Percentiles rank a stretch among this genome's conserved stretches.
phyloP scores from a whole-genome alignment of 30 jellyfish, hydroid and myxozoan species.

The Catostylus mosaicus region DNA sequence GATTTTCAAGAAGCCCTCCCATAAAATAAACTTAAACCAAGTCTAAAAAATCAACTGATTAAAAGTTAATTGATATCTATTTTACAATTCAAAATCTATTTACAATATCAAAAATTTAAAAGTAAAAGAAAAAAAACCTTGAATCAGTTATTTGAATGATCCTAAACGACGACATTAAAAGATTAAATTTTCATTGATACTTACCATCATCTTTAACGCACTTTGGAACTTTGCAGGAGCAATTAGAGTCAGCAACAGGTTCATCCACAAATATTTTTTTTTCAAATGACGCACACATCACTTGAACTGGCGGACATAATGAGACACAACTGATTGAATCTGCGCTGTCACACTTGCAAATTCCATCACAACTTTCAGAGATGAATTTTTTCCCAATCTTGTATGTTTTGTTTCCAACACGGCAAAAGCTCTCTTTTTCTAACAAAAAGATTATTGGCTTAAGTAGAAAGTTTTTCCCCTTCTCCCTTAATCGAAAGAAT shows the following conservation, averaged over 20 bases:
- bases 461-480: no score
- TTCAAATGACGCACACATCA: conserved; percentile 21
- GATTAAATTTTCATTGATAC: no score
- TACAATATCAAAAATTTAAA: no score
- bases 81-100: no score
- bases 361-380: conserved; percentile 50
- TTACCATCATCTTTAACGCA: conserved; percentile 16
- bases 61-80: no score
- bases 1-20: no score
- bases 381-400: conserved; percentile 49
- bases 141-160: no score
- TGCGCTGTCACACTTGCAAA: conserved; percentile 46
- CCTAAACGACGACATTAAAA: no score
- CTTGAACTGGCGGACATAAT: conserved; percentile 68
- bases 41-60: no score
- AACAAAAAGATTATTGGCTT: not conserved
- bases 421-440: conserved; percentile 1
- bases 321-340: conserved; percentile 58
- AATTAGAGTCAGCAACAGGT: conserved; percentile 49
- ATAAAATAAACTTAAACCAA: no score
- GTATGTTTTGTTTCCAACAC: conserved; percentile 23
- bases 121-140: no score
- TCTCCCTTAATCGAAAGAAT: no score
- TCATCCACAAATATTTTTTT: conserved; percentile 7
- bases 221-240: conserved; percentile 30